Evolutionary conservation across 2,888 invertebrate genomes (phyloP).

Genomic region (Diloba caeruleocephala): DNA sequence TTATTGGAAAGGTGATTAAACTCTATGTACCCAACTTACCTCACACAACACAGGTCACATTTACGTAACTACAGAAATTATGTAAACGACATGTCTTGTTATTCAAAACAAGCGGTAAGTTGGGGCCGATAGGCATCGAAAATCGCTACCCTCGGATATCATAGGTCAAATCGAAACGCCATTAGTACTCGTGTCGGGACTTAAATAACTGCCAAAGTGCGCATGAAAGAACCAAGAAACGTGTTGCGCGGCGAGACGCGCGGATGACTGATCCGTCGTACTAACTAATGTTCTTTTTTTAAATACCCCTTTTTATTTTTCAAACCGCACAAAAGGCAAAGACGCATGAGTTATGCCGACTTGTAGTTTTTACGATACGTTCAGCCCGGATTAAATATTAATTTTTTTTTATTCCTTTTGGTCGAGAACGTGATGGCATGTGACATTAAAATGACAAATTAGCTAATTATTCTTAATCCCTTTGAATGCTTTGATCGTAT

Average conservation of each 20-base stretch:
- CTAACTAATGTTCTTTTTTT: constrained; percentile 85
- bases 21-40: constrained; percentile 12
- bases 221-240: constrained; percentile 73
- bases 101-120: constrained; percentile 50
- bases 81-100: constrained; percentile 51
- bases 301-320: constrained; percentile 78
- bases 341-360: constrained; percentile 85
- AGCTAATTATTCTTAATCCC: constrained; percentile 88
- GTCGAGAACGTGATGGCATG: constrained; percentile 86
- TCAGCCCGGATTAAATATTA: constrained; percentile 85
- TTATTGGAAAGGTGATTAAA: constrained; percentile 24
- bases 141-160: constrained; percentile 50
- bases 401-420: constrained; percentile 78
- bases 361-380: constrained; percentile 86
- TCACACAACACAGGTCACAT: constrained; percentile 37
- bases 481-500: constrained; percentile 80
- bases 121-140: constrained; percentile 50
- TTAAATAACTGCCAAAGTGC: constrained; percentile 70
- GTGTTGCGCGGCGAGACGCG: constrained; percentile 77
- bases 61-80: constrained; percentile 46
- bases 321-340: constrained; percentile 83
- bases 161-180: constrained; percentile 76
- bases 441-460: constrained; percentile 89
- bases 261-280: constrained; percentile 87
- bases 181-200: constrained; percentile 70